phyloP scores from a whole-genome alignment of 2,113 vertebrate species.

The Verasper variegatus region DNA sequence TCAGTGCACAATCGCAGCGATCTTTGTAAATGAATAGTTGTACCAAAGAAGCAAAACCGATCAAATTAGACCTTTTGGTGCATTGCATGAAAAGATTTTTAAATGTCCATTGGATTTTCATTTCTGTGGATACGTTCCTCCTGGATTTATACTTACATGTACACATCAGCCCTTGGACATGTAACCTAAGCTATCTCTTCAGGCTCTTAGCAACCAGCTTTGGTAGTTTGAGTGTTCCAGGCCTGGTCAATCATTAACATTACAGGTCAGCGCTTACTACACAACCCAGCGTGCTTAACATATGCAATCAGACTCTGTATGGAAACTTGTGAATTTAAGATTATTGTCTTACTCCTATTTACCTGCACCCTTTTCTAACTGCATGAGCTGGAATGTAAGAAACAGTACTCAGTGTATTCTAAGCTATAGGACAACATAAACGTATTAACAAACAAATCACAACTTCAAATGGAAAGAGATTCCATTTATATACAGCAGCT shows the following conservation, averaged over 20 bases:
- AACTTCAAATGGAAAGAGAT: neutral
- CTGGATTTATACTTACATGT: slow-evolving; percentile 34
- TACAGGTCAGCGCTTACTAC: slow-evolving; percentile 52
- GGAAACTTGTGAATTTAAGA: slow-evolving; percentile 25
- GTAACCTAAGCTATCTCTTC: slow-evolving; percentile 53
- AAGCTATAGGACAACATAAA: neutral
- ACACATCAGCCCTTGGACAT: slow-evolving; percentile 34
- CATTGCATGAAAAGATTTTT: neutral
- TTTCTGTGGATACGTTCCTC: neutral
- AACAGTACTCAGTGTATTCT: no score
- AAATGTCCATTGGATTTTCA: neutral
- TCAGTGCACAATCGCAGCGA: slow-evolving; percentile 9
- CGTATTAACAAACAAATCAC: neutral
- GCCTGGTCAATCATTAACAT: slow-evolving; percentile 80
- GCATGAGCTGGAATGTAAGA: no score
- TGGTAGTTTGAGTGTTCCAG: slow-evolving; percentile 49
- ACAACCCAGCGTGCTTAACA: slow-evolving; percentile 33
- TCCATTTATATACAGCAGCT: neutral
- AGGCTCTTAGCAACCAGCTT: slow-evolving; percentile 78
- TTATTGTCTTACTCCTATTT: neutral
- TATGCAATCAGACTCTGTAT: slow-evolving; percentile 40
- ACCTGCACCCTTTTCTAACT: neutral
- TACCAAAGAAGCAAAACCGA: neutral
- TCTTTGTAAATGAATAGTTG: slow-evolving; percentile 1
- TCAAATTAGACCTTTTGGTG: neutral